Conservation (phyloP, 2,797 vertebrate genomes). For the Octomys mimax region DNA sequence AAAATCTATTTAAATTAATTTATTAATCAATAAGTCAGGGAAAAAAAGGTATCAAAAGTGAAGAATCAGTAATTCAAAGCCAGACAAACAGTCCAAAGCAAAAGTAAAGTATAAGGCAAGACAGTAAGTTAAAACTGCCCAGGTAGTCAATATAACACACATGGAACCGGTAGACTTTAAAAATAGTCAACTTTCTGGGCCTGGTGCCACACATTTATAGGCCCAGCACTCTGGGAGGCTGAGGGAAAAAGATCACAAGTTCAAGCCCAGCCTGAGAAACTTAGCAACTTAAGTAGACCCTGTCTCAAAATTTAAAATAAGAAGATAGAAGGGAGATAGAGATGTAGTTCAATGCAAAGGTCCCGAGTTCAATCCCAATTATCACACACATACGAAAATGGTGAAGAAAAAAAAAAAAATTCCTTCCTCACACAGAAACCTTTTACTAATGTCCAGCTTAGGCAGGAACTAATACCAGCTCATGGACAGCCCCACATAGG, state of each 20-base stretch:
- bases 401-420: not conserved
- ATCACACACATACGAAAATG: not conserved
- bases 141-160: not conserved
- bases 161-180: not conserved
- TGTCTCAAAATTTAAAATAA: not conserved
- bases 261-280: not conserved
- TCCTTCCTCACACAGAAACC: conserved; percentile 29
- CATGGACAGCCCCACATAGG: not conserved
- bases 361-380: not conserved
- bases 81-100: conserved; percentile 48
- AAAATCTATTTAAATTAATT: conserved; percentile 59
- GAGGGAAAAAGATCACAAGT: not conserved
- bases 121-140: conserved; percentile 36
- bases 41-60: conserved; percentile 43
- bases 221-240: not conserved
- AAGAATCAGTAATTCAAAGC: conserved; percentile 65
- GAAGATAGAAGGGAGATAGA: not conserved
- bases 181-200: conserved; percentile 37
- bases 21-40: conserved; percentile 61
- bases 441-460: conserved; percentile 57
- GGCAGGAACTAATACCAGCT: conserved; percentile 30
- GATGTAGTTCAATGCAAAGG: not conserved
- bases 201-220: not conserved
- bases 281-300: not conserved
- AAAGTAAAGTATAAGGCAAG: conserved; percentile 57